phyloP scores from a whole-genome alignment of 2,888 invertebrate genomes.

The Macaria notata region DNA sequence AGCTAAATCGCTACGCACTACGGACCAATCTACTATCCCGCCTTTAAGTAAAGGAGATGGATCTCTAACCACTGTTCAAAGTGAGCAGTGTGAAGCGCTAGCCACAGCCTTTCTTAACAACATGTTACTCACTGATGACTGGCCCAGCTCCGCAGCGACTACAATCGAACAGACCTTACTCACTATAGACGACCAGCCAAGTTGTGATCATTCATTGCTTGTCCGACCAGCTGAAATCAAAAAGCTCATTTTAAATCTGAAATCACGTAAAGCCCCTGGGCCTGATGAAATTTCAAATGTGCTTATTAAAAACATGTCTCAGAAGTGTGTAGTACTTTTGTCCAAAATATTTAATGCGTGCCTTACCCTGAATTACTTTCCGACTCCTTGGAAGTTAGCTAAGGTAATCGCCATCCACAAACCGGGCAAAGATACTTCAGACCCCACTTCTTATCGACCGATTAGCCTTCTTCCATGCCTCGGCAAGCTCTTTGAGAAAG shows the following conservation, averaged over 20 bases:
- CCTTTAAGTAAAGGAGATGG: background rate
- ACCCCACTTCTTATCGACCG: slow-evolving; percentile 8
- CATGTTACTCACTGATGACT: slow-evolving; percentile 1
- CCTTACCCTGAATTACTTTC: slow-evolving; percentile 2
- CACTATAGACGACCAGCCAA: background rate
- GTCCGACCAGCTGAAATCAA: background rate
- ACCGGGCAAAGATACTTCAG: slow-evolving; percentile 4
- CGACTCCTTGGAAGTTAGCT: slow-evolving; percentile 3
- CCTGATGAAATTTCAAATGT: slow-evolving; percentile 10
- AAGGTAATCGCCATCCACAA: slow-evolving; percentile 13
- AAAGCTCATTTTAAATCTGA: background rate
- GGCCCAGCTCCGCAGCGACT: background rate
- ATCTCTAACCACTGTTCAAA: background rate
- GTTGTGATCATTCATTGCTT: background rate
- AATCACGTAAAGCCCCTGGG: slow-evolving; percentile 6
- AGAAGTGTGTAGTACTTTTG: slow-evolving; percentile 4
- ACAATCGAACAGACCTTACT: background rate
- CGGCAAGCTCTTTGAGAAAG: slow-evolving; percentile 14
- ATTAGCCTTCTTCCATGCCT: slow-evolving; percentile 7
- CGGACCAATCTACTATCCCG: too few species aligned
- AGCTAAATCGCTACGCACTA: too few species aligned
- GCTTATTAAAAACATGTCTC: slow-evolving; percentile 7
- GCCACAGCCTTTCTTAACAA: background rate
- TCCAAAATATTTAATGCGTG: slow-evolving; percentile 14
- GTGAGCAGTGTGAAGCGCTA: background rate